Percentiles rank a stretch among this genome's conserved stretches.
Conservation (phyloP, 2,888 invertebrate genomes). For the Muschampia plurimacula region DNA sequence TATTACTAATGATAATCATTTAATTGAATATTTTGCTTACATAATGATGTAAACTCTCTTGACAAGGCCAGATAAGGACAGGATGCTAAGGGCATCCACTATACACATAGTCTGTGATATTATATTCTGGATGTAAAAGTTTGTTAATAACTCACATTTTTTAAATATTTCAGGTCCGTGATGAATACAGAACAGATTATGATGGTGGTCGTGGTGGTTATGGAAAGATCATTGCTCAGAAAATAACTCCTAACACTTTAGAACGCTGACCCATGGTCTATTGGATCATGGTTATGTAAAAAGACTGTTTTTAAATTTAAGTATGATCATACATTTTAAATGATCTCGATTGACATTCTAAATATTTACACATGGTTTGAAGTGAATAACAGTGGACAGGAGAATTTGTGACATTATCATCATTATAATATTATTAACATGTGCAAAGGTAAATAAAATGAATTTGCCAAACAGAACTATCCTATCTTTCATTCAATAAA, state of each 20-base stretch:
- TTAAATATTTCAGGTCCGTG: conserved; percentile 90
- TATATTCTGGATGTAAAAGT: too few species aligned
- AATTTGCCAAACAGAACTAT: background rate
- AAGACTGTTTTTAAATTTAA: conserved; percentile 58
- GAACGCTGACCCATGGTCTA: conserved; percentile 71
- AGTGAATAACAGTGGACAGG: conserved; percentile 19
- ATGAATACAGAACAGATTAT: conserved; percentile 98
- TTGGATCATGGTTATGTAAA: conserved; percentile 43
- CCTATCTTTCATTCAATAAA: background rate
- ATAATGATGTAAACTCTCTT: background rate
- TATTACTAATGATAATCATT: too few species aligned
- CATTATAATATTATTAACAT: background rate
- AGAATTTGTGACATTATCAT: background rate
- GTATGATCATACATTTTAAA: conserved; percentile 50
- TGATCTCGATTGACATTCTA: conserved; percentile 50
- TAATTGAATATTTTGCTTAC: background rate
- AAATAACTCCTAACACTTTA: conserved; percentile 87
- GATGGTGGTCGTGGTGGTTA: conserved; percentile 99
- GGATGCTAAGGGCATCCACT: too few species aligned
- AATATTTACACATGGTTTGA: conserved; percentile 39
- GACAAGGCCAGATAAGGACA: too few species aligned
- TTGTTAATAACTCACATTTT: too few species aligned
- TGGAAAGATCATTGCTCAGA: conserved; percentile 96
- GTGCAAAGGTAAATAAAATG: background rate
- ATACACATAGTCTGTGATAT: too few species aligned